phyloP scores from a whole-genome alignment of 2,797 vertebrate species.

The Sebastes wilsoni region DNA sequence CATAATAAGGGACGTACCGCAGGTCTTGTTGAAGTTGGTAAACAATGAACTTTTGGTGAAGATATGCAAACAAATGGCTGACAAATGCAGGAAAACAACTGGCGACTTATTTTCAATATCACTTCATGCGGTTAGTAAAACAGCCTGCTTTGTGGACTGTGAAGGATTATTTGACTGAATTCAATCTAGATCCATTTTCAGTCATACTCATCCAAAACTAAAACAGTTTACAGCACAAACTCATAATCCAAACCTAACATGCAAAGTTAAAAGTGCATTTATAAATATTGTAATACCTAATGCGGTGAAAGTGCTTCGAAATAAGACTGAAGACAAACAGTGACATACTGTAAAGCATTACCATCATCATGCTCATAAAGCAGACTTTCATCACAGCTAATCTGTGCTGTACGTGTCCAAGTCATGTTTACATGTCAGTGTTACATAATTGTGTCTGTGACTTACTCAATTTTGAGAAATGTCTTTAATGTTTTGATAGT shows the following conservation, averaged over 20 bases:
- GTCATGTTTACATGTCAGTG: background rate
- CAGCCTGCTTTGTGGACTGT: background rate
- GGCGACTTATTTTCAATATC: background rate
- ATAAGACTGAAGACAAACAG: background rate
- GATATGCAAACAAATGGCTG: slow-evolving; percentile 33
- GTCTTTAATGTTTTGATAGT: background rate
- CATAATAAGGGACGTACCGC: background rate
- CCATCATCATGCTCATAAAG: background rate
- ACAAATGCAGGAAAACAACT: slow-evolving; percentile 3
- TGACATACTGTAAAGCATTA: background rate
- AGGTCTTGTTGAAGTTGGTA: background rate
- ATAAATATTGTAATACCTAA: background rate
- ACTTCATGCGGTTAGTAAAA: background rate
- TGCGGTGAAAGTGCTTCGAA: background rate
- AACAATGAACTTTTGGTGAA: slow-evolving; percentile 30
- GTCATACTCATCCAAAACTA: background rate
- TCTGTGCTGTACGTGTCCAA: background rate
- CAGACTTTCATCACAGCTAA: slow-evolving; percentile 11
- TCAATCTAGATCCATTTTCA: background rate
- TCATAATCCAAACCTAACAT: background rate
- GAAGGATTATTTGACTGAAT: background rate
- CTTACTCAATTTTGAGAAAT: background rate
- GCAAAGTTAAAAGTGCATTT: background rate
- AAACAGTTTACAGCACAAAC: background rate
- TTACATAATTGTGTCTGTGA: background rate